Evolutionary conservation across 1,140 invertebrate genomes (phyloP), one percentile per base, ranked within the genome.

Genomic region (Daktulosphaira vitifoliae): DNA sequence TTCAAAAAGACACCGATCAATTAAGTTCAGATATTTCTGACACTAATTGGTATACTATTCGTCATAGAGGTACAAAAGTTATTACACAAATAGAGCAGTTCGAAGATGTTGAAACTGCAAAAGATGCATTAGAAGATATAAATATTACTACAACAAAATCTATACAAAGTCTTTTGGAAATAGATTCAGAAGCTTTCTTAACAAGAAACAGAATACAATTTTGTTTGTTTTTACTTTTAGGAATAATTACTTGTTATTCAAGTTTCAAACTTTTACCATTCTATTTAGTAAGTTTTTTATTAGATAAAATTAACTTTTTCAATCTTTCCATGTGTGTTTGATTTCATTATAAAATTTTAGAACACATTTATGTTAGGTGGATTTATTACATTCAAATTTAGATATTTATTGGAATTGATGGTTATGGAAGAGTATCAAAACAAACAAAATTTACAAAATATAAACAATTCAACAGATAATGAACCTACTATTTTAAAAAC

Each of bases 341-440:
- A n/a, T n/a, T n/a, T n/a, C 9, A 4, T 42, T 39, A 26, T 44
- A 15, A 18, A 26, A 26, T 62, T 62, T 62, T 25, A 62, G 56
- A 62, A 62, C 20, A 62, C 56, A n/a, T 48, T 62, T 62, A 3
- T 62, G 3, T 3, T 62, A 46, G 56, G 56, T 20, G 20, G 56
- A 46, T 7, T 62, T 6, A 18, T 62, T 18, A 13, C 56, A 20
- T 62, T 20, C 44, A 62, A 62, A 9, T 62, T 26, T 22, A 62
- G 56, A 48, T 16, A 62, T 29, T 2, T 48, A 7, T 18, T 62
- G 13, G 56, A 62, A 62, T 46, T 48, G 42, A 26, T 62, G 15
- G 2, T 29, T 13, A 62, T 16, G 13, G 56, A 62, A 29, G 13
- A 46, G 13, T 46, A 33, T 33, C 44, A 48, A 62, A 46, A 26